phyloP scores from a whole-genome alignment of 1,140 invertebrate species.

The Drosophila willistoni region DNA sequence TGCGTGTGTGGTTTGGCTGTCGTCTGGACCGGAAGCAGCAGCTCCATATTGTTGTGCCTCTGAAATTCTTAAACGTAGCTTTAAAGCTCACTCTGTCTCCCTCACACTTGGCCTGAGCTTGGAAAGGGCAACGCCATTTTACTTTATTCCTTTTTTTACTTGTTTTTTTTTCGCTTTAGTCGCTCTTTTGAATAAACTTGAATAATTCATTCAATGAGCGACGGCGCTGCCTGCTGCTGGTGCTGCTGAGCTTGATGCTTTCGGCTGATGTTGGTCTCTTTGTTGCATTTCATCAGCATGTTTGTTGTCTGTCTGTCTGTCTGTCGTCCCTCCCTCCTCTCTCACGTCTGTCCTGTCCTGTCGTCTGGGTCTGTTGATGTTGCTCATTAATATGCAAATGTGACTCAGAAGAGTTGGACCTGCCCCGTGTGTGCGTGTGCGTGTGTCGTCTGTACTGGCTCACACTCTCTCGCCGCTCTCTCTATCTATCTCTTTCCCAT shows the following conservation, averaged over 20 bases:
- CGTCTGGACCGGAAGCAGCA: constrained; percentile 43
- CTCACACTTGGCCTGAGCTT: constrained; percentile 30
- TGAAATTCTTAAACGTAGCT: constrained; percentile 1
- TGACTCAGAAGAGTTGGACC: constrained; percentile 44
- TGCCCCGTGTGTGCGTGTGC: neutral
- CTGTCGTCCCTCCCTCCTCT: constrained; percentile 2
- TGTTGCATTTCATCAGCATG: constrained; percentile 67
- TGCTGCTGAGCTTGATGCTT: constrained; percentile 1
- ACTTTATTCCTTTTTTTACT: constrained; percentile 11
- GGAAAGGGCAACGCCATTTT: constrained; percentile 33
- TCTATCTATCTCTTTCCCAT: constrained; percentile 27
- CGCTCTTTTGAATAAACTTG: constrained; percentile 62
- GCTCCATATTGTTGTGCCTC: neutral
- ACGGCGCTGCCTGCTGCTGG: neutral
- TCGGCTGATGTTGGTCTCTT: constrained; percentile 49
- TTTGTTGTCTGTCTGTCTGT: constrained; percentile 23
- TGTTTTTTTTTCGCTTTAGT: constrained; percentile 7
- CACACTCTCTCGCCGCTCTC: constrained; percentile 16
- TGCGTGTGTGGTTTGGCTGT: no score
- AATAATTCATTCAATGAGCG: constrained; percentile 53
- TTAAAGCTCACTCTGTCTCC: constrained; percentile 1
- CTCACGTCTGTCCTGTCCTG: constrained; percentile 1
- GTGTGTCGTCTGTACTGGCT: neutral
- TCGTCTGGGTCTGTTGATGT: constrained; percentile 33
- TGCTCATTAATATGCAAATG: constrained; percentile 72